A percentile compares a stretch with the other conserved stretches of the same genome.
These are phyloP conservation scores for Styela clava DNA, from an alignment of 23 tunicate genomes.

Conservation along the genomic window DNA sequence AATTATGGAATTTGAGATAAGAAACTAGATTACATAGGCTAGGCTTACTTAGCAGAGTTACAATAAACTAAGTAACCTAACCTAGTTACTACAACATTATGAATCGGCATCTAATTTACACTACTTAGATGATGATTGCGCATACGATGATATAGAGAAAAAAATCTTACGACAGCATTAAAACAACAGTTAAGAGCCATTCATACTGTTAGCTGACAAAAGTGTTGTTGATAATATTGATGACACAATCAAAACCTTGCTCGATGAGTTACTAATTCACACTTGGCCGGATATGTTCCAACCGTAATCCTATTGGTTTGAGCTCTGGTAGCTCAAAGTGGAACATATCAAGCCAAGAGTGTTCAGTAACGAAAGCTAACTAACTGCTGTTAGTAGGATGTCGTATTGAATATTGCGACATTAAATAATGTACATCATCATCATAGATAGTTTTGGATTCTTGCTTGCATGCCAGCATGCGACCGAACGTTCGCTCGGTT, in stretches of 20 bases:
- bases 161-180: slow-evolving; percentile 4
- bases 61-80: no score
- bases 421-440: neutral
- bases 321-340: no score
- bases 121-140: neutral
- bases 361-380: neutral
- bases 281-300: no score
- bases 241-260: neutral
- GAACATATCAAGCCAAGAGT: neutral
- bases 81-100: no score
- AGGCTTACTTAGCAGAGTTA: no score
- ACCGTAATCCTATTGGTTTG: no score
- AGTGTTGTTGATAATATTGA: neutral
- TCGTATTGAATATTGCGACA: neutral
- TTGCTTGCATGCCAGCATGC: slow-evolving; percentile 95
- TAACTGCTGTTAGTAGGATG: neutral
- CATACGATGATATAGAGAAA: neutral
- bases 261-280: neutral
- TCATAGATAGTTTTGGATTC: slow-evolving; percentile 11
- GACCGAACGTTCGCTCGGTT: slow-evolving; percentile 3
- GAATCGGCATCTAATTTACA: no score
- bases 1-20: no score
- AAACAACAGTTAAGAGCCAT: slow-evolving; percentile 20
- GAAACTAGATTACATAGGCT: no score
- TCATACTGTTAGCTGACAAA: neutral